These are phyloP conservation scores for Leptarthrus brevirostris DNA, from an alignment of 2,888 invertebrate species.

Conservation along the genomic window DNA sequence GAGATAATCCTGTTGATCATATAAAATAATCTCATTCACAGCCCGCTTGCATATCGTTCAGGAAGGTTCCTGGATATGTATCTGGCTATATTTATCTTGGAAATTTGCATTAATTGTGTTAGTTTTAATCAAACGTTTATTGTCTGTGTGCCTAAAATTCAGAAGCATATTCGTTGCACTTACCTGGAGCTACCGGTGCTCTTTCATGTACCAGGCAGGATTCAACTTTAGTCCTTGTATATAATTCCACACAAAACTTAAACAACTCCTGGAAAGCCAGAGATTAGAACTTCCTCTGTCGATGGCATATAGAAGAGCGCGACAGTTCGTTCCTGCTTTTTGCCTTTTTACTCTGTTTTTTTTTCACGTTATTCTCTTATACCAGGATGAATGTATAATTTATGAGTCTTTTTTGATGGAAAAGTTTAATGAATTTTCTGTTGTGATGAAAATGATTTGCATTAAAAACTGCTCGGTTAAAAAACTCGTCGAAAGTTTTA, in stretches of 20 bases:
- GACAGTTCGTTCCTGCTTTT: background rate
- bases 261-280: slow-evolving; percentile 41
- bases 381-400: slow-evolving; percentile 32
- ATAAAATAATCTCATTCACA: background rate
- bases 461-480: slow-evolving; percentile 32
- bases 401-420: slow-evolving; percentile 30
- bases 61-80: background rate
- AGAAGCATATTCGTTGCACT: slow-evolving; percentile 1
- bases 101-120: slow-evolving; percentile 45
- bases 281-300: slow-evolving; percentile 37
- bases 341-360: slow-evolving; percentile 17
- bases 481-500: slow-evolving; percentile 10
- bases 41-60: background rate
- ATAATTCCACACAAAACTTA: slow-evolving; percentile 30
- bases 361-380: slow-evolving; percentile 8
- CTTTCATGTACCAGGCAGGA: background rate
- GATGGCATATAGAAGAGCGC: background rate
- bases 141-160: slow-evolving; percentile 9
- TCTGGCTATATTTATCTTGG: slow-evolving; percentile 32
- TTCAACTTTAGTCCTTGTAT: slow-evolving; percentile 13
- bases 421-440: slow-evolving; percentile 43
- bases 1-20: slow-evolving; percentile 1
- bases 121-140: slow-evolving; percentile 41
- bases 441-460: slow-evolving; percentile 21
- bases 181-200: background rate